phyloP scores from a whole-genome alignment of 2,888 invertebrate species.

The Phorcus lineatus region DNA sequence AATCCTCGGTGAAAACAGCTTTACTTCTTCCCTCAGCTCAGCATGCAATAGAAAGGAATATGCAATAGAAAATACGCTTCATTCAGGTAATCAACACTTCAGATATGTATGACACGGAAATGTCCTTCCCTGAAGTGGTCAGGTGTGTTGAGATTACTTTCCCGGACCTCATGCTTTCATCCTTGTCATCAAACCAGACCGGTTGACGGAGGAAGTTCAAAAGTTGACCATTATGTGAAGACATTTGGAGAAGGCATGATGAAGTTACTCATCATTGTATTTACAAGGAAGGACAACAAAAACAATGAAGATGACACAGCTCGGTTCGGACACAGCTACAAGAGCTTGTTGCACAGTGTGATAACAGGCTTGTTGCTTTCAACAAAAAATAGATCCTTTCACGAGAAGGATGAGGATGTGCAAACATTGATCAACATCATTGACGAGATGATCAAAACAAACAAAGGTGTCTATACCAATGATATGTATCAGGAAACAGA shows the following conservation, averaged over 20 bases:
- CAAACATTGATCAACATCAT: background rate
- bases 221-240: constrained; percentile 28
- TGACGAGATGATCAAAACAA: constrained; percentile 17
- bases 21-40: constrained; percentile 20
- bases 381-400: background rate
- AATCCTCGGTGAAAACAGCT: constrained; percentile 19
- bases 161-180: constrained; percentile 41
- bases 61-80: no score
- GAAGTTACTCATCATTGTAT: constrained; percentile 30
- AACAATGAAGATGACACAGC: constrained; percentile 14
- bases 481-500: constrained; percentile 34
- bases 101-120: constrained; percentile 37
- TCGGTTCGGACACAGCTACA: background rate
- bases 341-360: constrained; percentile 2
- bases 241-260: constrained; percentile 30
- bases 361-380: constrained; percentile 29
- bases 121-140: constrained; percentile 21
- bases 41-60: background rate
- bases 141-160: constrained; percentile 30
- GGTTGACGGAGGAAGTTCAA: constrained; percentile 40
- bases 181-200: constrained; percentile 27
- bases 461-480: constrained; percentile 35
- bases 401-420: constrained; percentile 13
- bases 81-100: constrained; percentile 36
- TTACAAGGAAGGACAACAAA: constrained; percentile 33